phyloP scores from a whole-genome alignment of 2,797 vertebrate species.

The Sebastes wilsoni region DNA sequence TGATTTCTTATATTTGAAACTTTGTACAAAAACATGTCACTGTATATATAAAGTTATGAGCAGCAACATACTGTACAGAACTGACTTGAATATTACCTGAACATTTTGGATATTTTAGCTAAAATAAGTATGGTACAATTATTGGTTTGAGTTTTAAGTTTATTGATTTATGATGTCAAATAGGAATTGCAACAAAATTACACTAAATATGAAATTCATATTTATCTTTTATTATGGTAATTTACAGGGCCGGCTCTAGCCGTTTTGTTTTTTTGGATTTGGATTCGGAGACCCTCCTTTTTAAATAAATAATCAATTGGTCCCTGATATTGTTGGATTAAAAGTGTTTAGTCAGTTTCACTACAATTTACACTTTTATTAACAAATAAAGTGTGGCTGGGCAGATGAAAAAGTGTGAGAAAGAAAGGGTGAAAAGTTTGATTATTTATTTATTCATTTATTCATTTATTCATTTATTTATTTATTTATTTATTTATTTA shows the following conservation, averaged over 20 bases:
- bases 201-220: background rate
- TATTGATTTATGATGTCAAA: background rate
- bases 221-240: background rate
- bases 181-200: background rate
- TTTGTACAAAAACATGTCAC: background rate
- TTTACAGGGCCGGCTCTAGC: background rate
- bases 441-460: too few relatives aligned
- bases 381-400: too few relatives aligned
- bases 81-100: too few relatives aligned
- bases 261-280: too few relatives aligned
- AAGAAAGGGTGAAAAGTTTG: too few relatives aligned
- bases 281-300: too few relatives aligned
- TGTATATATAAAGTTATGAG: background rate
- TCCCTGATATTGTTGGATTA: too few relatives aligned
- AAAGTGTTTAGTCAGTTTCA: too few relatives aligned
- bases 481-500: too few relatives aligned
- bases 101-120: background rate
- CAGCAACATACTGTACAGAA: too few relatives aligned
- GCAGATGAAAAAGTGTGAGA: too few relatives aligned
- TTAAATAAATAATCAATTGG: accelerated
- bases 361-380: too few relatives aligned
- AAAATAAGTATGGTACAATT: background rate
- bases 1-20: background rate
- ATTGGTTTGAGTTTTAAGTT: background rate
- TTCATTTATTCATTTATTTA: accelerated